Evolutionary conservation across 2,797 vertebrate species (phyloP).

Genomic region (Agapornis canus): DNA sequence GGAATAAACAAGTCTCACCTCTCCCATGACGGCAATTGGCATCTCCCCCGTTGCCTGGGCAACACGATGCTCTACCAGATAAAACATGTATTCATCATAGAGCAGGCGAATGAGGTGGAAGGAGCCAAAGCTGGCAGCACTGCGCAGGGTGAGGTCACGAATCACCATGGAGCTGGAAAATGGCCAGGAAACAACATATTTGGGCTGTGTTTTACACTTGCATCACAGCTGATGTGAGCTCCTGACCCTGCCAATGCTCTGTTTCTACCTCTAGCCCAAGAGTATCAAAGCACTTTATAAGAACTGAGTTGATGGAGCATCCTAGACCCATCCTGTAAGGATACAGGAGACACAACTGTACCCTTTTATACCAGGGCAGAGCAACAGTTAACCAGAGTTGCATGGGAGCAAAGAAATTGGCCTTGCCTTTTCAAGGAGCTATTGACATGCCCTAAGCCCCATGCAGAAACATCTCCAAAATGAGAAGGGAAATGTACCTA

Average conservation of each 20-base stretch:
- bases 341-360: background rate
- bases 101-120: conserved; percentile 98
- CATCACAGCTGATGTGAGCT: accelerated
- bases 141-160: conserved; percentile 94
- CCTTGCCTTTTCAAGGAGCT: background rate
- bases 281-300: background rate
- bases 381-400: background rate
- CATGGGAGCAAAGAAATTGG: background rate
- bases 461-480: background rate
- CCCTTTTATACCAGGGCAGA: background rate
- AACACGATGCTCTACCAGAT: conserved; percentile 96
- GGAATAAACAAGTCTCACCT: conserved; percentile 79
- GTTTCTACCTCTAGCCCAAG: background rate
- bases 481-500: conserved; percentile 78
- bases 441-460: background rate
- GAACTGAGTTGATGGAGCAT: background rate
- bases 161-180: conserved; percentile 95
- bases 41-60: conserved; percentile 95
- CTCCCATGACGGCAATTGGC: conserved; percentile 97
- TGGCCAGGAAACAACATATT: background rate
- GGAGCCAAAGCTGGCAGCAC: conserved; percentile 95
- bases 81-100: conserved; percentile 99
- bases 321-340: background rate
- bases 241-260: background rate
- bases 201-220: background rate